phyloP scores from a whole-genome alignment of 2,113 vertebrate species.

The Myotis lucifugus region DNA sequence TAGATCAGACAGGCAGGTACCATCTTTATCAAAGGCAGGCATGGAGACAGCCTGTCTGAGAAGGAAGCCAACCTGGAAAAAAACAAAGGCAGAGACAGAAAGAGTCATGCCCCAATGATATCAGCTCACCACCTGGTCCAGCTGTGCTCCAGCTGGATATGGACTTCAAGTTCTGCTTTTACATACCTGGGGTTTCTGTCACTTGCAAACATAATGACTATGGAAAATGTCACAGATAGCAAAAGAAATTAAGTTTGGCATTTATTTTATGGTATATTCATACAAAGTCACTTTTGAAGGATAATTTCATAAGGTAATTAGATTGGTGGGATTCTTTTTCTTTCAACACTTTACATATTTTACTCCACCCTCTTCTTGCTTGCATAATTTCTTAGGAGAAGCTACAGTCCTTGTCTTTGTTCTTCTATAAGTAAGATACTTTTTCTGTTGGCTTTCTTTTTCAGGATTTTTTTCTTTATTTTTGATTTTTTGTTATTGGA shows the following conservation, averaged over 20 bases:
- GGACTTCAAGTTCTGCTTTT: background rate
- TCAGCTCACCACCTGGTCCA: background rate
- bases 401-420: background rate
- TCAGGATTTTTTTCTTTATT: background rate
- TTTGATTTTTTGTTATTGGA: background rate
- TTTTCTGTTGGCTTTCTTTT: background rate
- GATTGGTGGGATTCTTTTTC: background rate
- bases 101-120: background rate
- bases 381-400: background rate
- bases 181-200: background rate
- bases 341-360: background rate
- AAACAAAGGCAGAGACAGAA: background rate
- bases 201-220: background rate
- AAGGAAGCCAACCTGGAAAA: background rate
- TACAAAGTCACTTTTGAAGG: background rate
- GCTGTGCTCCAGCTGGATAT: background rate
- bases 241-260: background rate
- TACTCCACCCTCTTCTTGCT: background rate
- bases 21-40: background rate
- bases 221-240: background rate
- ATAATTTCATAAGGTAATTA: background rate
- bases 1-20: background rate
- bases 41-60: background rate
- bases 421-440: background rate
- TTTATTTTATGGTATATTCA: background rate